A percentile compares a stretch with the other conserved stretches of the same genome.
These are phyloP conservation scores for Ciconia stormi DNA, from an alignment of 2,113 vertebrate genomes.

Conservation along the genomic window DNA sequence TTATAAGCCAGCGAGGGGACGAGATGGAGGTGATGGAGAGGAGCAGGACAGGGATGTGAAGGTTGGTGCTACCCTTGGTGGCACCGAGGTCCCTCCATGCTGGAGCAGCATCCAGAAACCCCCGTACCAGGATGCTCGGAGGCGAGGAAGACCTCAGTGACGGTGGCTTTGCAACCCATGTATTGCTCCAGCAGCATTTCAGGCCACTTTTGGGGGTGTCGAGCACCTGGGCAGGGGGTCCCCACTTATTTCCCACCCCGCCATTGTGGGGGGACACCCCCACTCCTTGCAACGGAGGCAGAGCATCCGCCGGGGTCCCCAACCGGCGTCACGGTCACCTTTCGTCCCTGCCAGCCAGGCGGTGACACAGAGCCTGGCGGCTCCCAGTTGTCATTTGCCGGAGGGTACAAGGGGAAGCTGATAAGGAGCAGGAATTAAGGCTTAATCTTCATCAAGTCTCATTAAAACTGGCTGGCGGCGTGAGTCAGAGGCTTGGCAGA, in stretches of 20 bases:
- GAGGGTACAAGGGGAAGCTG: neutral
- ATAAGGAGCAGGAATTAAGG: slow-evolving; percentile 18
- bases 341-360: neutral
- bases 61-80: neutral
- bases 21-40: neutral
- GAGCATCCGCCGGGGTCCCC: neutral
- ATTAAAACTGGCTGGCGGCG: neutral
- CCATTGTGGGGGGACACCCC: neutral
- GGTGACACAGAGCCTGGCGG: neutral
- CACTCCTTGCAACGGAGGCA: neutral
- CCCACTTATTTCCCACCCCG: neutral
- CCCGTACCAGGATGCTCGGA: fast-evolving
- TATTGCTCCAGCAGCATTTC: neutral
- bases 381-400: neutral
- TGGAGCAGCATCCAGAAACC: neutral
- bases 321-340: neutral
- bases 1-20: fast-evolving
- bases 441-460: neutral
- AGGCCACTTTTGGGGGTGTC: fast-evolving
- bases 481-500: neutral
- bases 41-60: neutral
- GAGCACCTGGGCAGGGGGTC: neutral
- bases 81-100: neutral
- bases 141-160: neutral
- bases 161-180: fast-evolving